phyloP scores from a whole-genome alignment of 2,888 invertebrate genomes.

The Kuschelorhynchus macadamiae region DNA sequence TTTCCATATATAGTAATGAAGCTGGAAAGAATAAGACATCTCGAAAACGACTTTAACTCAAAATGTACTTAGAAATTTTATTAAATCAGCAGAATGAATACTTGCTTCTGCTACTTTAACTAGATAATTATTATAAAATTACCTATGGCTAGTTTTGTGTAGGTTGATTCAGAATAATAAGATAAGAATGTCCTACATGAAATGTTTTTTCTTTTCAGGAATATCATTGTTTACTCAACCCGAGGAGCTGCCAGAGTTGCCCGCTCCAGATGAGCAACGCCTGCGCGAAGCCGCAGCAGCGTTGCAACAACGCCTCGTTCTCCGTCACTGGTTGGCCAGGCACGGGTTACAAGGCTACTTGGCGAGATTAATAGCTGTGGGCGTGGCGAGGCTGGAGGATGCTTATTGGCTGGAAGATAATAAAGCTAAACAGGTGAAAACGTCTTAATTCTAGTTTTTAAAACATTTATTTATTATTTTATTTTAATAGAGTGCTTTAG shows the following conservation, averaged over 20 bases:
- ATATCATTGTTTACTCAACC: constrained; percentile 87
- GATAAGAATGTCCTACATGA: too few species aligned
- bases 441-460: background rate
- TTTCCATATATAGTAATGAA: too few species aligned
- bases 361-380: constrained; percentile 82
- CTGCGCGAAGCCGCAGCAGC: constrained; percentile 85
- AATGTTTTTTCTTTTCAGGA: constrained; percentile 72
- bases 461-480: background rate
- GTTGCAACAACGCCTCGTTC: constrained; percentile 86
- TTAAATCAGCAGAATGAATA: too few species aligned
- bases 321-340: constrained; percentile 87
- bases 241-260: constrained; percentile 85
- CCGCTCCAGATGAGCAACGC: constrained; percentile 86
- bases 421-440: constrained; percentile 74
- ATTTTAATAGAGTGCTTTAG: background rate
- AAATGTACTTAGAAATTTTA: too few species aligned
- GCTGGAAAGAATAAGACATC: too few species aligned
- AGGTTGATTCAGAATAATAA: too few species aligned
- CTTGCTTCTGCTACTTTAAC: too few species aligned
- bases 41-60: too few species aligned
- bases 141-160: too few species aligned
- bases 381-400: constrained; percentile 89
- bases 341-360: constrained; percentile 82
- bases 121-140: too few species aligned
- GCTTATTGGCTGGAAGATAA: constrained; percentile 90